Percentiles rank a stretch among this genome's conserved stretches.
Evolutionary conservation across 2,888 invertebrate genomes (phyloP).

Genomic region (Electrophaes corylata): DNA sequence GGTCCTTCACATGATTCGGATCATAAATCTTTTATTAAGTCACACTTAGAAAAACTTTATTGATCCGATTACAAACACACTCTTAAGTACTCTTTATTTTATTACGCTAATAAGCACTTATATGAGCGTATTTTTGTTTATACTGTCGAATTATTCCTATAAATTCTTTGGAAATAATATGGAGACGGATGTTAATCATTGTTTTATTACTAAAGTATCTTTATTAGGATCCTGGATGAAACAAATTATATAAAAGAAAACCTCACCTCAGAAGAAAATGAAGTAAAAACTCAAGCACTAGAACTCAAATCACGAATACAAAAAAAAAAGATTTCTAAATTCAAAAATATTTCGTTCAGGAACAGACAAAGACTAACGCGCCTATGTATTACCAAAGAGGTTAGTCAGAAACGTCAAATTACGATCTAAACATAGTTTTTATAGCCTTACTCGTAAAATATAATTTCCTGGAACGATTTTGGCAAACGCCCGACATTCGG

Average conservation of each 20-base stretch:
- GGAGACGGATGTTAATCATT: background rate
- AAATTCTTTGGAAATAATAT: conserved; percentile 1
- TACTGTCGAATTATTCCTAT: conserved; percentile 27
- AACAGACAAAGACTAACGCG: conserved; percentile 13
- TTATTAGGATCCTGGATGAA: background rate
- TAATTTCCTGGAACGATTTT: conserved; percentile 52
- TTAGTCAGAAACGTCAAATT: conserved; percentile 24
- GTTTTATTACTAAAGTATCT: background rate
- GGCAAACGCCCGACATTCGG: conserved; percentile 45
- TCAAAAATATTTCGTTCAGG: conserved; percentile 23
- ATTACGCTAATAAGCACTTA: conserved; percentile 32
- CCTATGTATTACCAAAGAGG: conserved; percentile 22
- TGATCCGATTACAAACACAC: conserved; percentile 31
- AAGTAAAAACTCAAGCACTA: background rate
- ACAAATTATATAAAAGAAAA: background rate
- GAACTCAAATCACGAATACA: background rate
- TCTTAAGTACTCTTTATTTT: conserved; percentile 21
- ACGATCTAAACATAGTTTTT: conserved; percentile 43
- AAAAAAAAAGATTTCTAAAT: conserved; percentile 13
- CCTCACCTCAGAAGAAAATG: conserved; percentile 1
- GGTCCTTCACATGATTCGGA: conserved; percentile 23
- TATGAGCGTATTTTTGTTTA: conserved; percentile 25
- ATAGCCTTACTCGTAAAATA: conserved; percentile 45
- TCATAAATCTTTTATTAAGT: conserved; percentile 31
- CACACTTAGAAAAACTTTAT: conserved; percentile 28